Evolutionary conservation across 2,888 invertebrate genomes (phyloP), one percentile per base, ranked within the genome.

Genomic region (Melanargia galathea): DNA sequence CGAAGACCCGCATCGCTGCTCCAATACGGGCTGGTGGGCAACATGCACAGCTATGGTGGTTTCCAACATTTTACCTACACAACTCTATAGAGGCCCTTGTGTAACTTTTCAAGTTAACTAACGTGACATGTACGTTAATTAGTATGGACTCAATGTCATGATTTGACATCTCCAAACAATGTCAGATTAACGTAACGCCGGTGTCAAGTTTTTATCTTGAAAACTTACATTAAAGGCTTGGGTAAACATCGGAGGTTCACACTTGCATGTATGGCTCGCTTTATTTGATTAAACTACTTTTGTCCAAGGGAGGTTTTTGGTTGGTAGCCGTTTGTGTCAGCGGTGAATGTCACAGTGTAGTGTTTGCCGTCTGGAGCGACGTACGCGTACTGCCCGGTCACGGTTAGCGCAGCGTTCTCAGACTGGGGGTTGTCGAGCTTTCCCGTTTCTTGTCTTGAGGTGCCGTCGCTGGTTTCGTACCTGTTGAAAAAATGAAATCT

Each of bases 381-480:
- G 87, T 93, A 95, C 0, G 93, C 87, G 77, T 93, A 93, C 56
- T 92, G 91, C 46, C 95, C 95, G 10, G 92, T 92, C 3, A 95
- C 94, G 1, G 92, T 92, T 3, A 94, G 83, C 4, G 93, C 92
- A 69, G 94, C 94, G 69, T 94, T 92, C 65, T 95, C 94, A 0
- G 90, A 85, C 20, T 92, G 87, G 60, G 94, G 95, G 64, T 92
- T 92, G 84, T 95, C 94, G 2, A 95, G 74, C 67, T 92, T 92
- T 22, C 93, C 95, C 74, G 93, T 92, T 77, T 95, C 95, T 69
- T 93, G 92, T 63, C 93, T 90, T 16, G 93, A 92, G 58, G 93
- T 94, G 52, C 94, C 94, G 69, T 95, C 94, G 72, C 94, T 94
- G 24, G 94, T 93, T 75, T 94, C 94, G 64, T 92, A 94, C 30